phyloP scores from a whole-genome alignment of 92 coral and sea anemone species.

The Parazoanthus atlanticus region DNA sequence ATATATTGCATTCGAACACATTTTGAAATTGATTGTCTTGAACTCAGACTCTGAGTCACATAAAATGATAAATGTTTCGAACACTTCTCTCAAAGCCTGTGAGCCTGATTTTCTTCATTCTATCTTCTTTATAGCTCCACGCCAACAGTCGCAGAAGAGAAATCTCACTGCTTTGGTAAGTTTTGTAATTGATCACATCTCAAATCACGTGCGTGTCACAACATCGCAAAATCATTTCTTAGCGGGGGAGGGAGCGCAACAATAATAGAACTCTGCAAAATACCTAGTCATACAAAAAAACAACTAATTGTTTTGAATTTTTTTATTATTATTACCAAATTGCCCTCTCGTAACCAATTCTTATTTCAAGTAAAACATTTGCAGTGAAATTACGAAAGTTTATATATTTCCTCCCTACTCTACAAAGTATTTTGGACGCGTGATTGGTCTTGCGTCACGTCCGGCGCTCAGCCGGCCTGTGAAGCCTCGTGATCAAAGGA shows the following conservation, averaged over 20 bases:
- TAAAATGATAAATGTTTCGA: too few relatives aligned
- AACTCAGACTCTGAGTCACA: too few relatives aligned
- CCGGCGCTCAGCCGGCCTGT: neutral
- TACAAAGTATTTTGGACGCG: neutral
- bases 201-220: slow-evolving; percentile 27
- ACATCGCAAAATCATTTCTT: neutral
- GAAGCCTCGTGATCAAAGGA: too few relatives aligned
- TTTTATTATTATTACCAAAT: neutral
- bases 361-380: too few relatives aligned
- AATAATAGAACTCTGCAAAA: too few relatives aligned
- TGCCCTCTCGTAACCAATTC: neutral
- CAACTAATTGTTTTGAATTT: neutral
- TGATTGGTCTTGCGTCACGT: neutral
- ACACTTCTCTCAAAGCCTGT: neutral
- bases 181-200: too few relatives aligned
- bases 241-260: neutral
- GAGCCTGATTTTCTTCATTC: neutral
- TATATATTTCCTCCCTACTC: neutral
- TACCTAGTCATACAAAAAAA: neutral
- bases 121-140: neutral
- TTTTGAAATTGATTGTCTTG: too few relatives aligned
- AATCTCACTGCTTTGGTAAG: too few relatives aligned
- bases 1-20: too few relatives aligned
- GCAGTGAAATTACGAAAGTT: too few relatives aligned
- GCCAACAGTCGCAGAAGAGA: too few relatives aligned